A percentile compares a stretch with the other conserved stretches of the same genome.
These are phyloP conservation scores for Dreissena rostriformis DNA, from an alignment of 1,140 invertebrate species.

Conservation along the genomic window DNA sequence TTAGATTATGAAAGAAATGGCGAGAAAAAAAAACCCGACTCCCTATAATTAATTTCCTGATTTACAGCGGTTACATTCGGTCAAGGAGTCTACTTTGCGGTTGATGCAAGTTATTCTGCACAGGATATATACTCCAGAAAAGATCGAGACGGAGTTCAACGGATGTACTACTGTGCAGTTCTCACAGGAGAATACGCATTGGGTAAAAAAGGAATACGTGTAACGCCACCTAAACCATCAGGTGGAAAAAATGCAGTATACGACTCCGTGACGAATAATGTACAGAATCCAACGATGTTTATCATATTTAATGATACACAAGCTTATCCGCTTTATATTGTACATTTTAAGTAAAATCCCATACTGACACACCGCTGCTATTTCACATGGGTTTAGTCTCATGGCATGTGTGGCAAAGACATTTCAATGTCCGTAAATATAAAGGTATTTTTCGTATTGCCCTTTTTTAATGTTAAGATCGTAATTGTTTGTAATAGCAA, in stretches of 20 bases:
- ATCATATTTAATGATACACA: constrained; percentile 62
- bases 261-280: constrained; percentile 64
- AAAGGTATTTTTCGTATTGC: too few species aligned
- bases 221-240: constrained; percentile 43
- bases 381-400: too few species aligned
- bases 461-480: too few species aligned
- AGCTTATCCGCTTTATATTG: neutral
- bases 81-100: constrained; percentile 65
- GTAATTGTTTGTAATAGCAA: too few species aligned
- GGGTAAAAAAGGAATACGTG: constrained; percentile 27
- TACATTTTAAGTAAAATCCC: neutral
- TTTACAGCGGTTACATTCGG: constrained; percentile 42
- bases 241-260: constrained; percentile 29
- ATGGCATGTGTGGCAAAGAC: too few species aligned
- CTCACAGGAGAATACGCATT: constrained; percentile 59
- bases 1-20: too few species aligned
- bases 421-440: too few species aligned
- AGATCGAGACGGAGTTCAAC: constrained; percentile 33
- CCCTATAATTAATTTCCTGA: too few species aligned
- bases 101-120: constrained; percentile 30
- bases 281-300: constrained; percentile 51
- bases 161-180: constrained; percentile 60
- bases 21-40: too few species aligned
- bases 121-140: constrained; percentile 52
- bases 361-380: too few species aligned